These are phyloP conservation scores for Metalampra italica DNA, from an alignment of 2,888 invertebrate genomes.

Conservation along the genomic window DNA sequence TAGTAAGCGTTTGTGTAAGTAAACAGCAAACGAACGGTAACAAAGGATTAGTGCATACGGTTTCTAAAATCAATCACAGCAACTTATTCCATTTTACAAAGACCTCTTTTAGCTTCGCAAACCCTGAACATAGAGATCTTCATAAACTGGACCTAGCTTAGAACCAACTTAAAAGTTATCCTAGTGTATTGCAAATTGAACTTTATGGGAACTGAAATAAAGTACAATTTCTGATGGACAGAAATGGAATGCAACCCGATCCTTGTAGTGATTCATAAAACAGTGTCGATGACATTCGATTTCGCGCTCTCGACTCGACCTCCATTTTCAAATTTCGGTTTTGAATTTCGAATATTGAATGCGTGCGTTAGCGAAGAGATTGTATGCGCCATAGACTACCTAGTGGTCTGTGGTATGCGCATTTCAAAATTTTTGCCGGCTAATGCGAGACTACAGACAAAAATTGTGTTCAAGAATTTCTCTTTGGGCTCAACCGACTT, in stretches of 20 bases:
- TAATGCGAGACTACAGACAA: too few species aligned
- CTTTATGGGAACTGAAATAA: background rate
- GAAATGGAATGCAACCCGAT: constrained; percentile 16
- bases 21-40: constrained; percentile 64
- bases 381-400: background rate
- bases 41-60: constrained; percentile 61
- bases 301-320: constrained; percentile 22
- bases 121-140: constrained; percentile 9
- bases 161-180: background rate
- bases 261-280: constrained; percentile 49
- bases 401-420: too few species aligned
- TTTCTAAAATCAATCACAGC: constrained; percentile 71
- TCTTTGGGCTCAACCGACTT: too few species aligned
- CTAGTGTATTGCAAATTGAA: background rate
- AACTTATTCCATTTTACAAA: constrained; percentile 12
- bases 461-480: too few species aligned
- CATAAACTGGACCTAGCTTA: constrained; percentile 5
- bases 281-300: constrained; percentile 38
- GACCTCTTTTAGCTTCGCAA: constrained; percentile 22
- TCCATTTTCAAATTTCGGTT: constrained; percentile 20
- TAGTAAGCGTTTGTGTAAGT: constrained; percentile 74
- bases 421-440: too few species aligned
- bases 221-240: background rate
- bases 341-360: constrained; percentile 7
- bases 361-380: background rate